Conservation (phyloP, 2,888 invertebrate species). For the Tolmerus cingulatus region DNA sequence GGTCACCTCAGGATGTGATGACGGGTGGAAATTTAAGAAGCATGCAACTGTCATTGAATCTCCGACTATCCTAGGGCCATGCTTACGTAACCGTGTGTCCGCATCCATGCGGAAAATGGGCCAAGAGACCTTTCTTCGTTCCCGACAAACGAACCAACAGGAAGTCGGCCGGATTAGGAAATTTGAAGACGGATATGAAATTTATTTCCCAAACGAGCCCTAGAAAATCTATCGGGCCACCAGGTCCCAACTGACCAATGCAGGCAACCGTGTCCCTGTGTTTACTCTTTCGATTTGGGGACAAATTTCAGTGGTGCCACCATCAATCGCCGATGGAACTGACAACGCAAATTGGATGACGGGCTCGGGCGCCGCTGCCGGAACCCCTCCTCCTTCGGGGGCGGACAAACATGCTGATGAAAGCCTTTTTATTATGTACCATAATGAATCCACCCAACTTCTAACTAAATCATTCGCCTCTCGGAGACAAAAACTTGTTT, state of each 20-base stretch:
- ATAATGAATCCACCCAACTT: background rate
- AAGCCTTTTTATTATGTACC: constrained; percentile 20
- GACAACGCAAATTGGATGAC: background rate
- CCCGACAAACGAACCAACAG: constrained; percentile 6
- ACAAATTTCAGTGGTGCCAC: background rate
- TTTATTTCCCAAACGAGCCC: constrained; percentile 8
- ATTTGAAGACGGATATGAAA: constrained; percentile 30
- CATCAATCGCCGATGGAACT: background rate
- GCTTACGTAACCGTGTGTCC: background rate
- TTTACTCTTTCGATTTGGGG: constrained; percentile 18
- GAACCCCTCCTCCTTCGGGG: background rate
- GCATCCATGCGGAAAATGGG: constrained; percentile 29
- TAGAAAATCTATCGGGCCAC: background rate
- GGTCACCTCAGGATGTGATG: background rate
- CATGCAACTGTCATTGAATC: constrained; percentile 23
- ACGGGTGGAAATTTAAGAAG: constrained; percentile 21
- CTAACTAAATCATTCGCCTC: constrained; percentile 21
- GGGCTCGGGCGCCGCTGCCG: background rate
- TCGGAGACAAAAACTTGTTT: constrained; percentile 10
- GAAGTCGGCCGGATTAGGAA: constrained; percentile 11
- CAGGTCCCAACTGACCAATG: background rate
- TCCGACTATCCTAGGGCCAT: background rate
- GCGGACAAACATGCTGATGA: constrained; percentile 17
- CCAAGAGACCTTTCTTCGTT: background rate
- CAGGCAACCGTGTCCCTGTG: background rate